Base-by-base conservation (phyloP, 35 echinoderm and acorn worm species). In the Ophioderma brevispina region DNA sequence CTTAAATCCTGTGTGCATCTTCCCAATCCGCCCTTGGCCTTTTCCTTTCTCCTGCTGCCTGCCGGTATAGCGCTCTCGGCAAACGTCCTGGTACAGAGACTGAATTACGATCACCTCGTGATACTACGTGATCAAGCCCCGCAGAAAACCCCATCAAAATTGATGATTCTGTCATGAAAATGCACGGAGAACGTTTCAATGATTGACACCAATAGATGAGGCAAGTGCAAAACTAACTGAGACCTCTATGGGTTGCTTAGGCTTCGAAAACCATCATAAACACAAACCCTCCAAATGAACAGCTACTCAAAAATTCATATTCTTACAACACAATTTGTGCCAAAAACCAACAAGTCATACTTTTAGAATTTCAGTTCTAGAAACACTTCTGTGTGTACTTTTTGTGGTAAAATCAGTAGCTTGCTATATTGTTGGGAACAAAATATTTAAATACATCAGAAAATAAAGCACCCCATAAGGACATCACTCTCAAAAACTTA, bases 121-220 rank as follows among this genome's bases (percentile, higher is more conserved):
- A 70, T 70, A 18, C 6, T 70, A 70, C 59, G 59, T 70, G 59
- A 70, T 70, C 59, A 70, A 70, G 59, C 59, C 59, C 59, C 59
- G 59, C 59, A 70, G 59, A 70, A 70, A 70, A 70, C 59, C n/a
- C 59, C 59, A 70, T 70, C 59, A 70, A 70, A 70, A 70, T 70
- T 70, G 59, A 70, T 70, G 59, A 6, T 25, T 70, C 5, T 70
- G 59, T 30, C 59, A 70, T 70, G 28, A 70, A 70, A 70, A 70
- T 70, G 15, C 59, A 70, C 10, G 59, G n/a, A 8, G 59, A 15
- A 15, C 17, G 10, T 1, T 15, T 15, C 10, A 15, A 70, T 8
- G 28, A 70, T 70, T 70, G 59, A 70, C 59, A 70, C 28, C 3
- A 2, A 70, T 25, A 25, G 15, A 70, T 70, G 15, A 70, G 28